Evolutionary conservation across 1,140 invertebrate genomes (phyloP).

Genomic region (Magallana gigas): DNA sequence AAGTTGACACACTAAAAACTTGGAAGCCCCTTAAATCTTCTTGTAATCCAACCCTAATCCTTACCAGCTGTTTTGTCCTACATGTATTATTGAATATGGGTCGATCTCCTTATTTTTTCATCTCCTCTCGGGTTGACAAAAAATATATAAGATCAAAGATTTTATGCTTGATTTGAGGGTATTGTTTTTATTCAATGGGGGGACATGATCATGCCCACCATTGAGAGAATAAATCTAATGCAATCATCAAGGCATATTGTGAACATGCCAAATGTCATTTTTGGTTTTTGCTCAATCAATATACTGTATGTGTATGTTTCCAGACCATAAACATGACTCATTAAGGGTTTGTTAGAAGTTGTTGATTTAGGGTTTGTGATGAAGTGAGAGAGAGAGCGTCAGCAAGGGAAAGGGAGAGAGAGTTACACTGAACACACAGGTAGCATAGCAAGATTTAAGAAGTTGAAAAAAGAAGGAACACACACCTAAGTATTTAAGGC

Average conservation of each 20-base stretch:
- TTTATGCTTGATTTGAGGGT: neutral
- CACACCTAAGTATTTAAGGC: conserved; percentile 10
- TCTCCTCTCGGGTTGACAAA: neutral
- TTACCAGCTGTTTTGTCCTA: neutral
- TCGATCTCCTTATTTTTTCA: neutral
- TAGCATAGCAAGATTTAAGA: neutral
- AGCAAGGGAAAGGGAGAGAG: no score
- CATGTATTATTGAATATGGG: neutral
- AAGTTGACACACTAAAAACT: conserved; percentile 16
- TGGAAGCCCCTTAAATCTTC: neutral
- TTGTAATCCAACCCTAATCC: neutral
- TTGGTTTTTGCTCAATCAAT: neutral
- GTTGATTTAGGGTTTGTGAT: no score
- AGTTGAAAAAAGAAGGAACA: neutral
- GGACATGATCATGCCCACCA: neutral
- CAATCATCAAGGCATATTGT: neutral
- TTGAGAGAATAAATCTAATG: neutral
- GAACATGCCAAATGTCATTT: conserved; percentile 18
- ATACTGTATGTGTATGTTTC: neutral
- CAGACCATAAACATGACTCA: neutral
- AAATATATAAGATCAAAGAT: neutral
- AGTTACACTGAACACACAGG: neutral
- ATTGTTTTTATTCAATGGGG: neutral
- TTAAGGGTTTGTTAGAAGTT: no score
- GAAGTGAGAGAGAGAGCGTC: no score